Percentiles rank a stretch among this genome's conserved stretches.
phyloP scores from a whole-genome alignment of 2,113 vertebrate species.

The Platysternon megacephalum region DNA sequence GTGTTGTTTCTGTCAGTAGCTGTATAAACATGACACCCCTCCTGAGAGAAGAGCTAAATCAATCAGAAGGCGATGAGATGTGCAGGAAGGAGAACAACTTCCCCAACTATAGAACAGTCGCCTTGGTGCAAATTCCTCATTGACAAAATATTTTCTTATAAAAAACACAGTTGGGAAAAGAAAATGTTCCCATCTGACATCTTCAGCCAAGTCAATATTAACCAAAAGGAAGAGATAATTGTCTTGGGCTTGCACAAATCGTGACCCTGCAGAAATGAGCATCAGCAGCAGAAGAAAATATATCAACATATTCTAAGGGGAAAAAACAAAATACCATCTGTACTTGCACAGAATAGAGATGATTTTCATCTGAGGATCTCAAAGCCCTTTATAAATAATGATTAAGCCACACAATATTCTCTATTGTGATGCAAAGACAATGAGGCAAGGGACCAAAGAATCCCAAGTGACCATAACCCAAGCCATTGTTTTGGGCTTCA shows the following conservation, averaged over 20 bases:
- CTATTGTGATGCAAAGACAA: fast-evolving
- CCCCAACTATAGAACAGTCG: not conserved
- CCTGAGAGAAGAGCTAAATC: not conserved
- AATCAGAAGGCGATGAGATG: not conserved
- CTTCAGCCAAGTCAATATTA: not conserved
- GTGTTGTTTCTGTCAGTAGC: not conserved
- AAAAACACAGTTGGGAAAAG: not conserved
- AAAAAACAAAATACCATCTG: not conserved
- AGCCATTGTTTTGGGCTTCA: fast-evolving
- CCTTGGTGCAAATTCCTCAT: not conserved
- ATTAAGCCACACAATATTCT: fast-evolving
- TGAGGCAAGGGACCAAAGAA: not conserved
- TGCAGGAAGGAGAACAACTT: not conserved
- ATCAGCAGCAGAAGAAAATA: not conserved
- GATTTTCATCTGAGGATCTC: not conserved
- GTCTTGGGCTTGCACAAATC: not conserved
- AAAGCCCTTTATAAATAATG: not conserved
- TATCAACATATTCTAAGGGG: not conserved
- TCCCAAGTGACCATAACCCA: not conserved
- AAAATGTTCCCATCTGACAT: not conserved
- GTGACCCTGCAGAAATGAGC: not conserved
- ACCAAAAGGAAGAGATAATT: not conserved
- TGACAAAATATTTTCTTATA: not conserved
- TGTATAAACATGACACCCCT: not conserved
- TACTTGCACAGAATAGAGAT: not conserved